Evolutionary conservation across 2,113 vertebrate genomes (phyloP), one percentile per base, ranked within the genome.

Genomic region (Mormyrus lacerda): DNA sequence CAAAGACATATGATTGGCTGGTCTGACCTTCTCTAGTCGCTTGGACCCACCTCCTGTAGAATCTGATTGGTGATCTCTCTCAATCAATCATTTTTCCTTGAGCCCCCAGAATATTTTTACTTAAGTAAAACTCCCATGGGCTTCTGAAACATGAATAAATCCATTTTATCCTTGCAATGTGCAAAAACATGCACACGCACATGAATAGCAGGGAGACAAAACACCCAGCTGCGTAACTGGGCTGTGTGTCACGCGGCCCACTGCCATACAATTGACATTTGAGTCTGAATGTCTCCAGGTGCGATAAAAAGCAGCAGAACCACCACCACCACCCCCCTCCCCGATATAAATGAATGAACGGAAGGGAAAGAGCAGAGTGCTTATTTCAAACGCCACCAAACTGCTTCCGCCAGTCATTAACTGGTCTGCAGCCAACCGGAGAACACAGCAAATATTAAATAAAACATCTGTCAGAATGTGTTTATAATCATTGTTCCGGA

Each of bases 401-500:
- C 19, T 51, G 4, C 48, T 19, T 51, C 47, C 35, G 3, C 35
- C 24, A 61, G 48, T 61, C 27, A 87, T 87, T 61, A 87, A 61
- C 8, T 10, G 6, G 39, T 58, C 51, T 13, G 19, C 53, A 87
- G 31, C 35, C 53, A 65, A 58, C 86, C 39, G 35, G 53, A 86
- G n/a, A 86, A 27, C n/a, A 35, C 3, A 0, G 24, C 50, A 86
- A 50, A 51, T 51, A 53, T 50, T 86, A 86, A 86, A 51, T 86
- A 51, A 86, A 86, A 86, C 48, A 86, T 86, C 48, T 86, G 47
- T 86, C 85, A 83, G 50, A 51, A 1, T 35, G 27, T 47, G 45
- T 86, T 86, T 85, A 27, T 86, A 86, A 86, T 51, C 50, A 51
- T 31, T 86, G 48, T 50, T 86, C 27, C 27, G 31, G 48, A 86